A percentile compares a stretch with the other conserved stretches of the same genome.
Evolutionary conservation across 2,113 vertebrate genomes (phyloP).

Genomic region (Serinus canaria): DNA sequence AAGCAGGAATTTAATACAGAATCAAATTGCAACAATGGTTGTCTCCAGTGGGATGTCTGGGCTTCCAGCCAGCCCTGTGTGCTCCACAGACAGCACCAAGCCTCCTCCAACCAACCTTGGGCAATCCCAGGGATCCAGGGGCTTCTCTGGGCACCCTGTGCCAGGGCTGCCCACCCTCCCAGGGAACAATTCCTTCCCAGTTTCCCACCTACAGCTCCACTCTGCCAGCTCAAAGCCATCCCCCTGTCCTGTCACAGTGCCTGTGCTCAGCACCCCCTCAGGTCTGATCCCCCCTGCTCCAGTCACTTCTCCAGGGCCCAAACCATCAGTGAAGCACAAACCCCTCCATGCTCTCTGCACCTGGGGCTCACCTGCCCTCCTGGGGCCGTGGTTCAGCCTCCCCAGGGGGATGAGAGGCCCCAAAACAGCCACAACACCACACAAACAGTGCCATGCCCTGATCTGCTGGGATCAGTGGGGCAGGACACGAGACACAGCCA

Average conservation of each 20-base stretch:
- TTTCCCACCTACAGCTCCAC: background rate
- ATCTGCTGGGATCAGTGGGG: background rate
- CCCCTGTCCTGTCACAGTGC: background rate
- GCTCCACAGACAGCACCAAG: background rate
- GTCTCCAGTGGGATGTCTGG: background rate
- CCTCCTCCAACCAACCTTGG: background rate
- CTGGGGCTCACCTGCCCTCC: background rate
- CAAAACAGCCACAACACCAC: background rate
- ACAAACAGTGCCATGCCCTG: accelerated
- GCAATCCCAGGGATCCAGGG: background rate
- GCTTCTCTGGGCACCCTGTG: background rate
- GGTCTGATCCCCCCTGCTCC: background rate
- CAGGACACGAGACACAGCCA: background rate
- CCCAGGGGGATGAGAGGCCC: background rate
- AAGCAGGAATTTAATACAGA: background rate
- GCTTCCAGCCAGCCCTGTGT: background rate
- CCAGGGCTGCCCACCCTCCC: accelerated
- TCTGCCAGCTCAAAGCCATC: background rate
- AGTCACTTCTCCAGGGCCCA: background rate
- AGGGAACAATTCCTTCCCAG: background rate
- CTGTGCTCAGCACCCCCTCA: background rate
- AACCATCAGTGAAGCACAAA: background rate
- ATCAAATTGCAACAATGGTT: background rate
- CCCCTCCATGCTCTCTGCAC: accelerated
- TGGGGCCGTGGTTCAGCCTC: background rate